phyloP scores from a whole-genome alignment of 2,888 invertebrate species.

The Trichogramma evanescens region DNA sequence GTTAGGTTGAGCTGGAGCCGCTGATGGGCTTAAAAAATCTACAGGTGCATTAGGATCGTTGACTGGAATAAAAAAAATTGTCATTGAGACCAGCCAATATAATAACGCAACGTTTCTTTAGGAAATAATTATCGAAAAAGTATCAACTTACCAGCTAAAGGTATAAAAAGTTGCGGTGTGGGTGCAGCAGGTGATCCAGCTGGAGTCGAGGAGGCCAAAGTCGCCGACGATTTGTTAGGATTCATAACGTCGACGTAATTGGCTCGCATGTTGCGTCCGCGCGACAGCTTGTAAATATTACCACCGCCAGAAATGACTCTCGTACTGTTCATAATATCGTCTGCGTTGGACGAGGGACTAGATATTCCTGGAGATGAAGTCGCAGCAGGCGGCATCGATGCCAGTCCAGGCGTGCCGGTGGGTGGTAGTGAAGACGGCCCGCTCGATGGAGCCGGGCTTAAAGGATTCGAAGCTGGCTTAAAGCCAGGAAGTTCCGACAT shows the following conservation, averaged over 20 bases:
- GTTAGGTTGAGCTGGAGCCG: slow-evolving; percentile 28
- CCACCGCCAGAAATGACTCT: slow-evolving; percentile 36
- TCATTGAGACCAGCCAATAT: background rate
- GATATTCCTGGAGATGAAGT: background rate
- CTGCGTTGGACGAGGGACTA: background rate
- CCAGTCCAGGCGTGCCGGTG: slow-evolving; percentile 8
- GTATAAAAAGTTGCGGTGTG: slow-evolving; percentile 52
- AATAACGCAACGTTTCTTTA: background rate
- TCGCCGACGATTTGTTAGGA: slow-evolving; percentile 48
- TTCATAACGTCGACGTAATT: slow-evolving; percentile 84
- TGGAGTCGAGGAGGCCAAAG: slow-evolving; percentile 37
- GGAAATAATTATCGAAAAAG: slow-evolving; percentile 1
- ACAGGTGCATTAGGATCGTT: slow-evolving; percentile 53
- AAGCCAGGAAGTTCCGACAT: slow-evolving; percentile 52
- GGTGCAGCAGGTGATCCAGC: slow-evolving; percentile 46
- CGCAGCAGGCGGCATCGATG: background rate
- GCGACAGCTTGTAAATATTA: slow-evolving; percentile 76
- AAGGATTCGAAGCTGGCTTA: slow-evolving; percentile 20
- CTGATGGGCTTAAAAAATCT: slow-evolving; percentile 52
- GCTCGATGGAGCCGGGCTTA: slow-evolving; percentile 27
- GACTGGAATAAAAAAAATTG: slow-evolving; percentile 32
- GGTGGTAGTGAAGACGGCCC: slow-evolving; percentile 17
- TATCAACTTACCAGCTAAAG: slow-evolving; percentile 48
- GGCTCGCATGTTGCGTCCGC: slow-evolving; percentile 63
- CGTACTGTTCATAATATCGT: slow-evolving; percentile 30